Evolutionary conservation across 1,140 invertebrate genomes (phyloP).

Genomic region (Sitophilus oryzae): DNA sequence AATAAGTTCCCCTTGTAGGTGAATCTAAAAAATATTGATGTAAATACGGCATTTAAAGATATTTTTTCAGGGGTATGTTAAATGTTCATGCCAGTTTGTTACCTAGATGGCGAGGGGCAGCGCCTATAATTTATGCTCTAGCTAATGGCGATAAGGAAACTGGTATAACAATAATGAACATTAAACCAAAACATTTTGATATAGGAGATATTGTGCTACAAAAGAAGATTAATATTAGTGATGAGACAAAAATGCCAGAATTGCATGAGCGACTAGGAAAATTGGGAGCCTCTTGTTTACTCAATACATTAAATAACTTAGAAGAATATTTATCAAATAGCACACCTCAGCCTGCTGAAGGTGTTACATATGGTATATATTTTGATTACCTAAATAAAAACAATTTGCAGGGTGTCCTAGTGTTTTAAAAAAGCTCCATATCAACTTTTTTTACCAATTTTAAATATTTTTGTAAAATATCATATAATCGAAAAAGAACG

Average conservation of each 20-base stretch:
- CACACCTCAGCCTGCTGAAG: slow-evolving; percentile 53
- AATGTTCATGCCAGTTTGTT: slow-evolving; percentile 90
- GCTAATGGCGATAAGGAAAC: slow-evolving; percentile 75
- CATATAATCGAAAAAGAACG: too few relatives aligned
- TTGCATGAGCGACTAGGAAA: slow-evolving; percentile 59
- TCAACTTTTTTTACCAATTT: too few relatives aligned
- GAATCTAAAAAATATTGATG: slow-evolving; percentile 1
- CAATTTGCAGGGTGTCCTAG: background rate
- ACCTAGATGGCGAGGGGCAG: slow-evolving; percentile 87
- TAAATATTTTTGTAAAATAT: too few relatives aligned
- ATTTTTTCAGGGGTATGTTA: slow-evolving; percentile 65
- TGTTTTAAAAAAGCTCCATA: slow-evolving; percentile 11
- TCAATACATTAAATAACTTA: slow-evolving; percentile 58
- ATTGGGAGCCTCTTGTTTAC: slow-evolving; percentile 63
- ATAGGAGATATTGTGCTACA: slow-evolving; percentile 75
- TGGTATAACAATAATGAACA: slow-evolving; percentile 85
- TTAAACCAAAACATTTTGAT: slow-evolving; percentile 82
- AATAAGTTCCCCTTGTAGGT: slow-evolving; percentile 56
- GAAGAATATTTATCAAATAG: slow-evolving; percentile 53
- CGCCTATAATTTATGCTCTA: slow-evolving; percentile 78
- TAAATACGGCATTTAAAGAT: background rate
- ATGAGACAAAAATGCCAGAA: slow-evolving; percentile 60
- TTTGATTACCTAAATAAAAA: background rate
- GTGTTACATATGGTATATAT: slow-evolving; percentile 62
- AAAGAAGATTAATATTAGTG: slow-evolving; percentile 53